phyloP scores from a whole-genome alignment of 2,888 invertebrate species.

The Danaus chrysippus region DNA sequence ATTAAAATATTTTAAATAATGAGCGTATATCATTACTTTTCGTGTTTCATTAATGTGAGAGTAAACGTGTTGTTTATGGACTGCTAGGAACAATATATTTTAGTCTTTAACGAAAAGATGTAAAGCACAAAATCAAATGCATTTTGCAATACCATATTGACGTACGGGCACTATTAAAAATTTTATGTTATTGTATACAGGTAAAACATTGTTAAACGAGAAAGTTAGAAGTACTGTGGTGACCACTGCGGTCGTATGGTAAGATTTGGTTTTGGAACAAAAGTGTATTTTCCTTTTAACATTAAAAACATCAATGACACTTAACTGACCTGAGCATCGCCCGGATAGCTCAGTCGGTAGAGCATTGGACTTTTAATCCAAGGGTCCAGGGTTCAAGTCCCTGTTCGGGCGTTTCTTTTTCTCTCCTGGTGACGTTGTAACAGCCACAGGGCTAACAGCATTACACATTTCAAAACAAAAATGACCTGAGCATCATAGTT shows the following conservation, averaged over 20 bases:
- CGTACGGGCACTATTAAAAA: slow-evolving; percentile 29
- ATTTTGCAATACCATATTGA: slow-evolving; percentile 14
- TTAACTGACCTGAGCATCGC: slow-evolving; percentile 35
- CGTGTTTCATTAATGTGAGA: slow-evolving; percentile 28
- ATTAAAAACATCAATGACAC: too few species aligned
- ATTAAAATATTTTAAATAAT: slow-evolving; percentile 41
- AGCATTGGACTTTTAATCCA: slow-evolving; percentile 80
- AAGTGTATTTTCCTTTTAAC: too few species aligned
- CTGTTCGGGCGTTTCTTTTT: slow-evolving; percentile 70
- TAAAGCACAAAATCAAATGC: slow-evolving; percentile 5
- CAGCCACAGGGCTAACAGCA: too few species aligned
- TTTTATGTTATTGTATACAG: slow-evolving; percentile 40
- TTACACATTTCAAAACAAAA: too few species aligned
- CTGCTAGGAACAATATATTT: neutral
- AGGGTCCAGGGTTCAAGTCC: slow-evolving; percentile 81
- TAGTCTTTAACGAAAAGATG: slow-evolving; percentile 3
- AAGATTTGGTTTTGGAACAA: too few species aligned
- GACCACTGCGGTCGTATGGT: too few species aligned
- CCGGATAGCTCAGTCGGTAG: slow-evolving; percentile 81
- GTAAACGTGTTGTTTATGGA: slow-evolving; percentile 14
- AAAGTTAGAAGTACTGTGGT: slow-evolving; percentile 32
- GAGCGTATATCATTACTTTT: slow-evolving; percentile 33
- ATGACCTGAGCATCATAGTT: too few species aligned
- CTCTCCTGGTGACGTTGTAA: too few species aligned
- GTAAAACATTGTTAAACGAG: slow-evolving; percentile 36